phyloP scores from a whole-genome alignment of 2,113 vertebrate species.

The Casuarius casuarius region DNA sequence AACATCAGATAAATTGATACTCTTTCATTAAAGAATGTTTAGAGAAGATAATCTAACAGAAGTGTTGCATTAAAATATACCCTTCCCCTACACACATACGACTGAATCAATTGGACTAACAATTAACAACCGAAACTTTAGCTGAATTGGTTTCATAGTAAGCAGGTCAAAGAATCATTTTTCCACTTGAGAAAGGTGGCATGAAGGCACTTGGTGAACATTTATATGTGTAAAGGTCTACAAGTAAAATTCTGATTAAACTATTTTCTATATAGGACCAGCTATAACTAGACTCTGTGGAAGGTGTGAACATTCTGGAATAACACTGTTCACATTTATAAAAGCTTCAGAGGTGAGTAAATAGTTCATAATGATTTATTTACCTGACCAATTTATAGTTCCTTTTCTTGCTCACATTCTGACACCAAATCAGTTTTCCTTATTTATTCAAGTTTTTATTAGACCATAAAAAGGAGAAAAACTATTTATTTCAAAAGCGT shows the following conservation, averaged over 20 bases:
- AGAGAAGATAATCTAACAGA: background rate
- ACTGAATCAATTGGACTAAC: background rate
- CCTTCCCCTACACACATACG: background rate
- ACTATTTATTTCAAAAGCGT: background rate
- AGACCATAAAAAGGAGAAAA: background rate
- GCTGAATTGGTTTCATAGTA: background rate
- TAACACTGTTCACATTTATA: background rate
- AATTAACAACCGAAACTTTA: background rate
- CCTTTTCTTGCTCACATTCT: background rate
- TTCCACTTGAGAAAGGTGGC: background rate
- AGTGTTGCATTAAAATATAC: background rate
- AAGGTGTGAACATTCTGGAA: background rate
- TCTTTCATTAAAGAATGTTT: background rate
- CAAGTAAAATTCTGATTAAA: background rate
- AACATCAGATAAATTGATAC: background rate
- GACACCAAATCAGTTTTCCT: background rate
- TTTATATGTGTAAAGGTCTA: background rate
- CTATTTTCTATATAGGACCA: background rate
- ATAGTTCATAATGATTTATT: slow-evolving; percentile 1
- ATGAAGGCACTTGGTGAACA: background rate
- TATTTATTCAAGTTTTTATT: slow-evolving; percentile 12
- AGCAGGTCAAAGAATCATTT: background rate
- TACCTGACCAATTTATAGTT: background rate
- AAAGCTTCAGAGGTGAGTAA: background rate
- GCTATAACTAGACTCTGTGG: background rate